Base-by-base conservation (phyloP, 1,140 invertebrate genomes). In the Pseudomyrmex dendroicus region DNA sequence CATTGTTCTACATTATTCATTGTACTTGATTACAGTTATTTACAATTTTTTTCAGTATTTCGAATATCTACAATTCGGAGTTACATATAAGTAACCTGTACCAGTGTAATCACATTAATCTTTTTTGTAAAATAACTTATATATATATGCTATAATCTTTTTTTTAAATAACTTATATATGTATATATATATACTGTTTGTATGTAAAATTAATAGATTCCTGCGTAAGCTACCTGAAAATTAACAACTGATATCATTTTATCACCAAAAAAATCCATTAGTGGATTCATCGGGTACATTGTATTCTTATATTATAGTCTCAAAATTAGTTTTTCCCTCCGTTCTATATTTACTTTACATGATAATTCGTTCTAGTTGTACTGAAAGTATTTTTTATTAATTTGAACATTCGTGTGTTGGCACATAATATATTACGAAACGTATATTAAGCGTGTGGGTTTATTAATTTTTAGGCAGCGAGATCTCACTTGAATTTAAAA, bases 1-100 rank as follows among this genome's bases (percentile, higher is more conserved):
- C 13, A 12, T 48, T 68, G 15, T 70, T 77, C 13, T 48, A 61
- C 17, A 59, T 80, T 80, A 80, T 70, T 25, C 64, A 57, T 2
- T 48, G n/a, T 72, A 80, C 70, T 59, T 80, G 76, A 80, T 66
- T 80, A 80, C 72, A 78, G 35, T 78, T 70, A 80, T 70, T 78
- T 70, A 78, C 52, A 78, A 70, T 77, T 46, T 68, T 25, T 25
- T 25, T 76, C 5, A 35, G 7, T 68, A 8, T 72, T 59, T 72
- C n/a, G 10, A 46, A 2, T 72, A 61, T 72, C 20, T 78, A 44
- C 52, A 25, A 59, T 70, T 70, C 72, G 35, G 22, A 46, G 57
- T 77, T 77, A 35, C 35, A 35, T 35, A 35, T 4, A 35, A 35
- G 7, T 35, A 70, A 80, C 56, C n/a, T 72, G 35, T 13, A 76